Conservation (phyloP, 2,113 vertebrate species). For the Bubo scandiacus region DNA sequence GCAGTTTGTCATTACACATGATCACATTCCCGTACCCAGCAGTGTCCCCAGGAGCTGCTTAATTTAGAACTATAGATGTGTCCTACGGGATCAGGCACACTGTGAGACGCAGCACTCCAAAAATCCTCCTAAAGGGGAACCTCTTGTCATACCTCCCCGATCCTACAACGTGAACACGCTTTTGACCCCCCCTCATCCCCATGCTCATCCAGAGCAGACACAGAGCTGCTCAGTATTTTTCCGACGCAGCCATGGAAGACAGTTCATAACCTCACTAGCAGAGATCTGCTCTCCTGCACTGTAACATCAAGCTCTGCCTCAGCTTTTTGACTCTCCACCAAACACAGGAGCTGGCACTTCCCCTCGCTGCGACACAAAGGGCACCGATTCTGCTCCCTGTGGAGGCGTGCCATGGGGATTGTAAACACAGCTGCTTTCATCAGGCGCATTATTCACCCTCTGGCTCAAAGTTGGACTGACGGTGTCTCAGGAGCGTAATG, state of each 20-base stretch:
- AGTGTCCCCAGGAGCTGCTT: neutral
- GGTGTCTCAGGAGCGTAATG: neutral
- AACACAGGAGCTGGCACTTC: rapidly evolving
- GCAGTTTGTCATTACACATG: neutral
- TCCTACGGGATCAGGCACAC: rapidly evolving
- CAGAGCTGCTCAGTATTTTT: neutral
- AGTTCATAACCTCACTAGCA: neutral
- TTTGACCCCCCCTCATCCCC: no score
- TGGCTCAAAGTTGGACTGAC: neutral
- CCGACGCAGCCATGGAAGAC: neutral
- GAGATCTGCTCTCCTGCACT: neutral
- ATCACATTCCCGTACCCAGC: neutral
- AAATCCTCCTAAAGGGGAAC: neutral
- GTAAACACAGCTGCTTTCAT: slow-evolving; percentile 9
- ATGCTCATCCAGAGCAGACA: neutral
- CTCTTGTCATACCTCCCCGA: neutral
- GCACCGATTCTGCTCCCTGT: neutral
- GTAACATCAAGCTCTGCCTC: neutral
- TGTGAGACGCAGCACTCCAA: neutral
- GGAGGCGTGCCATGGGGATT: neutral
- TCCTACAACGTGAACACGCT: neutral
- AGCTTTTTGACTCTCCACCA: neutral
- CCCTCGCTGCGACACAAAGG: neutral
- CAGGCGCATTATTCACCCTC: neutral
- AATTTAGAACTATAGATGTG: neutral